Evolutionary conservation across 37 sponge, comb jelly and placozoan genomes (phyloP).

Genomic region (Trichoplax adhaerens): DNA sequence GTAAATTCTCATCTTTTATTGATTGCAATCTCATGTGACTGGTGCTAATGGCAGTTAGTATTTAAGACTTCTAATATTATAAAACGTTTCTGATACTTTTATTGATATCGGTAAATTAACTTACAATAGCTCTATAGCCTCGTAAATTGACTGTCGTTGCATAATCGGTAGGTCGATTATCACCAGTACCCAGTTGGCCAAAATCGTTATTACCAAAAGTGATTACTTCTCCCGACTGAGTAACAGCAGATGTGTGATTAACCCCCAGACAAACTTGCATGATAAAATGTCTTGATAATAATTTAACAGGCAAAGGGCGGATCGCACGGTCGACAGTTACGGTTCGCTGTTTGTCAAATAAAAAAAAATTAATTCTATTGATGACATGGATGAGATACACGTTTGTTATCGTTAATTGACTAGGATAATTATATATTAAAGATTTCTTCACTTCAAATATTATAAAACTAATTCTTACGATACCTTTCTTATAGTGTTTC

Average conservation of each 20-base stretch:
- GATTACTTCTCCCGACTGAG: constrained; percentile 58
- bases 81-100: too few relatives aligned
- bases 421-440: too few relatives aligned
- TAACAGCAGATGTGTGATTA: constrained; percentile 67
- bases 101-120: not conserved
- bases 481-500: too few relatives aligned
- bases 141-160: constrained; percentile 29
- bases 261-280: constrained; percentile 73
- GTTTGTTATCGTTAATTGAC: too few relatives aligned
- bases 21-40: too few relatives aligned
- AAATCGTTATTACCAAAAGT: constrained; percentile 80
- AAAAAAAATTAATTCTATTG: not conserved
- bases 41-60: too few relatives aligned
- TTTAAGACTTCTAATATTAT: too few relatives aligned
- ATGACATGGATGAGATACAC: too few relatives aligned
- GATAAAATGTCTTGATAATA: constrained; percentile 60
- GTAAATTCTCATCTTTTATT: too few relatives aligned
- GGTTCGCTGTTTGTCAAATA: not conserved
- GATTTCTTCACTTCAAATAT: constrained; percentile 19
- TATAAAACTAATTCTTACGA: constrained; percentile 35
- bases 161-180: constrained; percentile 11
- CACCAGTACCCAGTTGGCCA: constrained; percentile 77
- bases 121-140: constrained; percentile 33
- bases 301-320: constrained; percentile 25
- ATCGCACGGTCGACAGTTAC: not conserved